A percentile compares a stretch with the other conserved stretches of the same genome.
These are phyloP conservation scores for Felis chaus DNA, from an alignment of 2,113 vertebrate genomes.

Conservation along the genomic window DNA sequence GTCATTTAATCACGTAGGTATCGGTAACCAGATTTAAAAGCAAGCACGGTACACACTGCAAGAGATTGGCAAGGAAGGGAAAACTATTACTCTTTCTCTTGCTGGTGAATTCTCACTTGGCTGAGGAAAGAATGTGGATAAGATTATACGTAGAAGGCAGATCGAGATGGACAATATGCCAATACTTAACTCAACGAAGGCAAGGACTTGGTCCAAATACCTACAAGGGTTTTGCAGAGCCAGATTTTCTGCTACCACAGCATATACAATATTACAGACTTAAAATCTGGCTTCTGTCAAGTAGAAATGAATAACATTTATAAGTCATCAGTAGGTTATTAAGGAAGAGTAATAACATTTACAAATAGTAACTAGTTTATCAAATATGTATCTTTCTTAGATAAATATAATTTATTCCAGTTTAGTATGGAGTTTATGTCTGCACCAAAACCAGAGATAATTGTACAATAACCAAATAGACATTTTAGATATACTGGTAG, in stretches of 20 bases:
- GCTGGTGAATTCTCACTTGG: background rate
- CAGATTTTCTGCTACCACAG: background rate
- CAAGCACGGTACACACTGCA: accelerated
- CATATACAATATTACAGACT: background rate
- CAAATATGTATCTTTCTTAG: background rate
- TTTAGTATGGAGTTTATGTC: background rate
- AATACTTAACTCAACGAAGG: background rate
- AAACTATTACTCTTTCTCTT: background rate
- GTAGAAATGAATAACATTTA: background rate
- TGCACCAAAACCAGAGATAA: background rate
- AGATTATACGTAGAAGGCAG: background rate
- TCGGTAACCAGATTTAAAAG: background rate
- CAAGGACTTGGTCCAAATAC: background rate
- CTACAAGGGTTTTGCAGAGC: background rate
- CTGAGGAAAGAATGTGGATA: background rate
- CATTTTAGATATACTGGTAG: background rate
- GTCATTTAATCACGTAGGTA: background rate
- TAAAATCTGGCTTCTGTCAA: background rate
- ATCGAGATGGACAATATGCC: background rate
- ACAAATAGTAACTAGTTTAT: background rate
- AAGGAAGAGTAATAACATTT: background rate
- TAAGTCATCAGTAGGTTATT: background rate
- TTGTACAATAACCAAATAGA: background rate
- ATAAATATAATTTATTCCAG: background rate
- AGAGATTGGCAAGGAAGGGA: background rate